These are phyloP conservation scores for Protaetia brevitarsis DNA, from an alignment of 1,140 invertebrate genomes.

Conservation along the genomic window DNA sequence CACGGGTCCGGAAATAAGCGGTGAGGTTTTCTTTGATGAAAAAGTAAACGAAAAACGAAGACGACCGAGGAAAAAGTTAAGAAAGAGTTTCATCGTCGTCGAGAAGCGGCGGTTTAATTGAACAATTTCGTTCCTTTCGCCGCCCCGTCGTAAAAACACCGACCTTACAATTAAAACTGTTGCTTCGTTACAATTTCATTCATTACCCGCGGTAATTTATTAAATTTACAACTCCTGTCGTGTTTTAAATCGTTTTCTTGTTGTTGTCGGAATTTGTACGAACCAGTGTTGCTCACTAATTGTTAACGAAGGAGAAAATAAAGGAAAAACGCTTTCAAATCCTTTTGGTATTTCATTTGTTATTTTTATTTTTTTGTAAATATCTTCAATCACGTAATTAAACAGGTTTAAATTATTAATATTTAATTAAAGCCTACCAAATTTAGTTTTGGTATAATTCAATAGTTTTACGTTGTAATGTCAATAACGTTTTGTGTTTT, in stretches of 20 bases:
- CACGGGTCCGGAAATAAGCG: not conserved
- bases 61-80: slow-evolving; percentile 17
- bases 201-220: slow-evolving; percentile 35
- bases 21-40: not conserved
- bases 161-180: slow-evolving; percentile 26
- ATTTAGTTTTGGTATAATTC: too few relatives aligned
- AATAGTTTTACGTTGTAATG: too few relatives aligned
- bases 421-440: too few relatives aligned
- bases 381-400: too few relatives aligned
- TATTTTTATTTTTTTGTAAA: too few relatives aligned
- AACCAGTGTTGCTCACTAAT: too few relatives aligned
- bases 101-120: slow-evolving; percentile 37
- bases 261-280: too few relatives aligned
- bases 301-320: too few relatives aligned
- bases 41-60: slow-evolving; percentile 4
- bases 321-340: too few relatives aligned
- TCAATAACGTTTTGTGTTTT: too few relatives aligned
- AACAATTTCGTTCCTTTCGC: slow-evolving; percentile 37
- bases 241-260: slow-evolving; percentile 1
- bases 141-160: slow-evolving; percentile 19
- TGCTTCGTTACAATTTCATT: slow-evolving; percentile 31
- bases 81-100: slow-evolving; percentile 34
- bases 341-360: too few relatives aligned
- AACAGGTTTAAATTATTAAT: too few relatives aligned
- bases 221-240: slow-evolving; percentile 29